phyloP scores from a whole-genome alignment of 2,113 vertebrate species.

The Oryzias javanicus region DNA sequence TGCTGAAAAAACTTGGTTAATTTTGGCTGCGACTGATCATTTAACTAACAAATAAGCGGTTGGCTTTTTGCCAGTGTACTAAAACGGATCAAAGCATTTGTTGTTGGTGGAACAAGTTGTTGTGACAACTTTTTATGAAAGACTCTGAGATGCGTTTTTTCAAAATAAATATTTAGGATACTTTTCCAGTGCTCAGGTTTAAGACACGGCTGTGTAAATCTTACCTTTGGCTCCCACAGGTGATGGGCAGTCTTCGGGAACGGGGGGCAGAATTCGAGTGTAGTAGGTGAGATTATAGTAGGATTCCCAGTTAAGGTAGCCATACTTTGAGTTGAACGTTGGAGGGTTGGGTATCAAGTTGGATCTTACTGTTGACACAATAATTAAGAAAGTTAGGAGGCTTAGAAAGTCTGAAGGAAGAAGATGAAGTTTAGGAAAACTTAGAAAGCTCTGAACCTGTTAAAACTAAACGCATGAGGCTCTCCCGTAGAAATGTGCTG shows the following conservation, averaged over 20 bases:
- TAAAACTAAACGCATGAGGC: slow-evolving; percentile 85
- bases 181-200: too few species aligned
- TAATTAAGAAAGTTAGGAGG: neutral
- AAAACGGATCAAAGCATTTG: too few species aligned
- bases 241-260: slow-evolving; percentile 87
- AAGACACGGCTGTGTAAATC: neutral
- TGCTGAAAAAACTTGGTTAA: too few species aligned
- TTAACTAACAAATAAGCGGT: too few species aligned
- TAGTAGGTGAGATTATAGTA: slow-evolving; percentile 92
- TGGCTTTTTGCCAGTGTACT: too few species aligned
- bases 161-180: too few species aligned
- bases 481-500: slow-evolving; percentile 81
- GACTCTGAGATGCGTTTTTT: too few species aligned
- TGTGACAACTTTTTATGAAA: too few species aligned
- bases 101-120: too few species aligned
- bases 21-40: too few species aligned
- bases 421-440: too few species aligned
- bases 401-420: neutral
- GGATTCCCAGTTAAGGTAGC: slow-evolving; percentile 94
- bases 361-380: slow-evolving; percentile 78
- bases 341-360: slow-evolving; percentile 91
- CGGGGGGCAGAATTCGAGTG: slow-evolving; percentile 87
- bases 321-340: slow-evolving; percentile 87
- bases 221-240: slow-evolving; percentile 91
- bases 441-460: slow-evolving; percentile 72